phyloP scores from a whole-genome alignment of 2,888 invertebrate genomes.

The Hoplodrina ambigua region DNA sequence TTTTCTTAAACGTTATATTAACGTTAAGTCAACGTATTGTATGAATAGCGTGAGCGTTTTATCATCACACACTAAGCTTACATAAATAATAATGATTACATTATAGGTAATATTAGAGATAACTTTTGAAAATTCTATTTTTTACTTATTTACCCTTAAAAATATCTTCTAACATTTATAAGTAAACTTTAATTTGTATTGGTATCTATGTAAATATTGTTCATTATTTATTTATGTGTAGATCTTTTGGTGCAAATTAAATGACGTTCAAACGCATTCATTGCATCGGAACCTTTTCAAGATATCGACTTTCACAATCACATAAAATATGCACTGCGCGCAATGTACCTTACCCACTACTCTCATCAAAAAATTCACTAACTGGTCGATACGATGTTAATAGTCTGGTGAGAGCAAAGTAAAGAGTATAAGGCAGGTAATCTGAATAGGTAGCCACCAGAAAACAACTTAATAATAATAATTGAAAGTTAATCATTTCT shows the following conservation, averaged over 20 bases:
- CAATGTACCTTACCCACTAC: slow-evolving; percentile 12
- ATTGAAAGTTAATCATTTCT: background rate
- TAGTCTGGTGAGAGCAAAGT: background rate
- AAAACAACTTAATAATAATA: background rate
- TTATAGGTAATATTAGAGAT: too few species aligned
- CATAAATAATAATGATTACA: too few species aligned
- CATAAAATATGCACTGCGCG: slow-evolving; percentile 32
- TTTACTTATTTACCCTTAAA: background rate
- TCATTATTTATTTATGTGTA: slow-evolving; percentile 8
- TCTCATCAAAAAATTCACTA: slow-evolving; percentile 2
- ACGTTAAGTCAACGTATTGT: too few species aligned
- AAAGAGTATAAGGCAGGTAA: background rate
- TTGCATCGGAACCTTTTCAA: slow-evolving; percentile 28
- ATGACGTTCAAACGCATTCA: slow-evolving; percentile 4
- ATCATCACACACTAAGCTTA: too few species aligned
- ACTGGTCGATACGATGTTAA: background rate
- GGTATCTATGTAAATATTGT: background rate
- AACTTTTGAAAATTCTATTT: background rate
- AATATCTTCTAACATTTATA: background rate
- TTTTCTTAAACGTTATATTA: too few species aligned
- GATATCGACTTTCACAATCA: slow-evolving; percentile 42
- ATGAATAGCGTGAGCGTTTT: too few species aligned
- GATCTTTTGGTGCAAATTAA: slow-evolving; percentile 20
- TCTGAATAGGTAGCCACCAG: background rate
- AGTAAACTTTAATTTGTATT: background rate